Base-by-base conservation (phyloP, 64 coral and sea anemone species). In the Actinia tenebrosa region DNA sequence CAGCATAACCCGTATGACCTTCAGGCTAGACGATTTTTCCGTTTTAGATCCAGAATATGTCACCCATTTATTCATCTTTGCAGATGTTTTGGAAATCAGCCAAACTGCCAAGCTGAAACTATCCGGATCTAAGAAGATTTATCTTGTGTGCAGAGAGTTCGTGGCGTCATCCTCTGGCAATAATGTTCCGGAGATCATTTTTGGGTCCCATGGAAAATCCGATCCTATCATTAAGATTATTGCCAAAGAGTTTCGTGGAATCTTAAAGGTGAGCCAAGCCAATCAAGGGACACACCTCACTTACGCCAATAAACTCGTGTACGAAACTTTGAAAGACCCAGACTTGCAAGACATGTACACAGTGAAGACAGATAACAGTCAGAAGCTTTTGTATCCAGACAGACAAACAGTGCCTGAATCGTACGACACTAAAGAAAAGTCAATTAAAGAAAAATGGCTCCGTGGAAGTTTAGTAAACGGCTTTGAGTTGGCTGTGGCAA, bases 31-130 rank as follows among this genome's bases (percentile, higher is more conserved):
- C 45, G 79, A 89, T 16, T 84, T 89, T 22, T 44, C 80, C 22
- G 61, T 89, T 89, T 89, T 61, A 83, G 23, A 89, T 84, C 88
- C 88, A 45, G 53, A 11, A 45, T 89, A 69, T 52, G 88, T 89
- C 19, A 89, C 81, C 22, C 88, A 89, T 84, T 56, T 89, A 44
- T 89, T 89, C 43, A 89, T 89, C 27, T 84, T 84, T 71, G 88
- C 88, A 22, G 88, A 89, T 23, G 88, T 89, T 68, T 75, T 89
- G 10, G 23, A 83, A 89, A 83, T 89, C 47, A 69, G 62, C 23
- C 45, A 53, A 72, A 84, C 60, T 88, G 86, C 86, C 18, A 71
- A 75, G 62, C 3, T 89, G 53, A 84, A 25, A 2, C 80, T 89
- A 3, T 80, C 88, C 3, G 88, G 88, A 62, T 83, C 88, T 2